Base-by-base conservation (phyloP, 2,888 invertebrate genomes). In the Aphodius granarius region DNA sequence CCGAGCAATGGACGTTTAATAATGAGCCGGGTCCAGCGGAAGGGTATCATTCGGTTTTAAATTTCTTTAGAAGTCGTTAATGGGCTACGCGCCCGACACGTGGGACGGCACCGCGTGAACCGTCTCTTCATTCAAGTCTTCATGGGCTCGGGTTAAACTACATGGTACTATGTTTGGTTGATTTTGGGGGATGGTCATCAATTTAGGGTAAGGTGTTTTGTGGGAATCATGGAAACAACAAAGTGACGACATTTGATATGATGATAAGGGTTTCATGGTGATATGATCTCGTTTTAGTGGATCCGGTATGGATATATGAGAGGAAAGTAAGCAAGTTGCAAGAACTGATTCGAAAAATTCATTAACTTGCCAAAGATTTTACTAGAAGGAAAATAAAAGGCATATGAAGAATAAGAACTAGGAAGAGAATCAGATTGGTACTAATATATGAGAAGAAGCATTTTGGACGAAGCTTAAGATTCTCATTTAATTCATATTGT, bases 1-100 rank as follows among this genome's bases (percentile, higher is more conserved):
- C 81, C 81, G 78, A 77, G 80, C 81, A 78, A 80, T 79, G 78
- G 84, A 83, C 83, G 81, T 83, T 85, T 85, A 84, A 85, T 86
- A 86, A 68, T 68, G 68, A 68, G 68, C 68, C 20, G 20, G 22
- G 20, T 68, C 68, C 68, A 15, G 66, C 18, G 18, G 66, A 66
- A 20, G 66, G 66, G 16, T 19, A 66, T 20, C 13, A 68, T 68
- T 68, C 20, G 68, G 68, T 68, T 68, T 68, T 68, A 68, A 68
- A 22, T 68, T 68, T 68, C 68, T 43, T 43, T 43, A 43, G 20
- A 20, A 66, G 18, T 66, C 66, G 9, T 66, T 66, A 66, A 18
- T 65, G 65, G 19, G 19, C 17, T 9, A 65, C 17, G 65, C n/a
- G 65, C n/a, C 17, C 9, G 65, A 65, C 65, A 19, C 17, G 19